Conservation (phyloP, 2,113 vertebrate species). For the Balaenoptera acutorostrata region DNA sequence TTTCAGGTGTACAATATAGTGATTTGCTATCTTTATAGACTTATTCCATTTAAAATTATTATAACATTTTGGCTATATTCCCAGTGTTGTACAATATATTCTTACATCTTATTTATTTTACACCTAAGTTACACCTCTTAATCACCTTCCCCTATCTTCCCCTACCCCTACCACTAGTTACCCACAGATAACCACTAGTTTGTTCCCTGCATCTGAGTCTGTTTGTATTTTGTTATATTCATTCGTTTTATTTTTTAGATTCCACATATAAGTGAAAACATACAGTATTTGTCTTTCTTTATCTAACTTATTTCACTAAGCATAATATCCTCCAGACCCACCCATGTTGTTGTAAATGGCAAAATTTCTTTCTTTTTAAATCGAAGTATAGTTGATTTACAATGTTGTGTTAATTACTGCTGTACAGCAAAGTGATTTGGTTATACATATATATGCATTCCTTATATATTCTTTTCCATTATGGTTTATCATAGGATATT, state of each 20-base stretch:
- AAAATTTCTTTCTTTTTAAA: neutral
- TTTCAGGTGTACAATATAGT: neutral
- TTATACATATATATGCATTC: neutral
- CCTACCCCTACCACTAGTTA: no score
- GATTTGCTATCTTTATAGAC: neutral
- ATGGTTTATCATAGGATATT: neutral
- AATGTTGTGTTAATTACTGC: neutral
- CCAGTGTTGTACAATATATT: neutral
- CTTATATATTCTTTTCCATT: neutral
- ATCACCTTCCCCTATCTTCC: neutral
- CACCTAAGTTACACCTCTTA: neutral
- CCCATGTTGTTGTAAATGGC: neutral
- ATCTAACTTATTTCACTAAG: neutral
- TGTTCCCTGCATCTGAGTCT: neutral
- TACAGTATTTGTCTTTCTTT: neutral
- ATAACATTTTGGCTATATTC: neutral
- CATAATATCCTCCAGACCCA: neutral
- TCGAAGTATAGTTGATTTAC: neutral
- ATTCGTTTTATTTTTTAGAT: neutral
- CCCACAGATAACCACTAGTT: neutral
- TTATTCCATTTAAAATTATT: neutral
- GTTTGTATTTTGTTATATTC: neutral
- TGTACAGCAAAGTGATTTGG: neutral
- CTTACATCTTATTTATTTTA: neutral
- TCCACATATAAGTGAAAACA: neutral